These are phyloP conservation scores for Umimayanthus kanabou DNA, from an alignment of 92 coral and sea anemone genomes.

Conservation along the genomic window DNA sequence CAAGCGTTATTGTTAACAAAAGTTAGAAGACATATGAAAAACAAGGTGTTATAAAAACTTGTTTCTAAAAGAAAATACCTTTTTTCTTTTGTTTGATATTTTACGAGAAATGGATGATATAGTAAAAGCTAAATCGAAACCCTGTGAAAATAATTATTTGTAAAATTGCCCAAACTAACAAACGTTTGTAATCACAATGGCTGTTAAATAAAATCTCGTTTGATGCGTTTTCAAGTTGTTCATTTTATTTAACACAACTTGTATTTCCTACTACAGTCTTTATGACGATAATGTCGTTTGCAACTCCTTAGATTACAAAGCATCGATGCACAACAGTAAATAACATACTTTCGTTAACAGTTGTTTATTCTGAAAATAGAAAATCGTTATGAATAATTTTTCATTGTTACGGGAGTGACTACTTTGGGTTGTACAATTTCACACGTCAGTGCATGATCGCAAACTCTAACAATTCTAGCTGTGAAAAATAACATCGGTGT, in stretches of 20 bases:
- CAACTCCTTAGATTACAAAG: background rate
- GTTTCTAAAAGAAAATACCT: no score
- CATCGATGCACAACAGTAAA: background rate
- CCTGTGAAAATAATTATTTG: background rate
- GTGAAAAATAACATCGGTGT: background rate
- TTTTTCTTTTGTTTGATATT: no score
- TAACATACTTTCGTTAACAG: background rate
- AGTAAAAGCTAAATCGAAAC: background rate
- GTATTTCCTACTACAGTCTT: no score
- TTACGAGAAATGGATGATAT: no score
- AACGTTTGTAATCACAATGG: background rate
- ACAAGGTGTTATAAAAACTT: no score
- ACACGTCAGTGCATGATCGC: background rate
- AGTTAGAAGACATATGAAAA: no score
- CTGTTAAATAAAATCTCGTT: background rate
- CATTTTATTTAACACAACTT: no score
- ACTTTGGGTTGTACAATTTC: no score
- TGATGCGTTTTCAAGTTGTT: background rate
- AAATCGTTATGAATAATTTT: background rate
- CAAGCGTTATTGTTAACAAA: no score
- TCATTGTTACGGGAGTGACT: no score
- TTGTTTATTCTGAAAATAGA: no score
- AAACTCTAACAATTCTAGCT: background rate
- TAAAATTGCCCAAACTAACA: background rate
- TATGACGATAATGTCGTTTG: background rate